A percentile compares a stretch with the other conserved stretches of the same genome.
These are phyloP conservation scores for Dermochelys coriacea DNA, from an alignment of 2,797 vertebrate species.

Conservation along the genomic window DNA sequence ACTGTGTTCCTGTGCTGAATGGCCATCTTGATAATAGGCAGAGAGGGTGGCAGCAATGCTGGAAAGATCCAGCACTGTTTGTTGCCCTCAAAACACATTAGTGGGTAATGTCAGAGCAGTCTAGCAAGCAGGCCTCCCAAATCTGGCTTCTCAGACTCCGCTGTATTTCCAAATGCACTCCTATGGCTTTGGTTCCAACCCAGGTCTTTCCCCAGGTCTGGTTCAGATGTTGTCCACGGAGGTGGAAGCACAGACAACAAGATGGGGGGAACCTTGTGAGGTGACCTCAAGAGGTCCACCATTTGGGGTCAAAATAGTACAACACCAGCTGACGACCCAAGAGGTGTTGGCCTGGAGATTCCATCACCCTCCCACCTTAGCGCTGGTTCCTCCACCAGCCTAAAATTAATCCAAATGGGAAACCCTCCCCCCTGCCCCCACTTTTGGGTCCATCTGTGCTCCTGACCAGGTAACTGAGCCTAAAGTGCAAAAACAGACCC, in stretches of 20 bases:
- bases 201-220: not conserved
- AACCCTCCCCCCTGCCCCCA: not conserved
- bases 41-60: not conserved
- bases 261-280: not conserved
- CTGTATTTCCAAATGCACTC: not conserved
- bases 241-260: not conserved
- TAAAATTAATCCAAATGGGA: not conserved
- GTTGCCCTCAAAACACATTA: not conserved
- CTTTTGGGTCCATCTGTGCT: not conserved
- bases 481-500: not conserved
- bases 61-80: not conserved
- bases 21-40: not conserved
- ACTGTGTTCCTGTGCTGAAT: not conserved
- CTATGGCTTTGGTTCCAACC: not conserved
- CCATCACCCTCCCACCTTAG: not conserved
- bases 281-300: rapidly evolving
- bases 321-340: not conserved
- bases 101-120: not conserved
- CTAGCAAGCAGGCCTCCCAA: not conserved
- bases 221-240: not conserved
- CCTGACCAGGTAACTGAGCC: not conserved
- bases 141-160: not conserved
- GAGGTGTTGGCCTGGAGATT: not conserved
- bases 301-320: rapidly evolving
- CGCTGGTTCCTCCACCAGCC: rapidly evolving